Evolutionary conservation across 1,140 invertebrate species (phyloP).

Genomic region (Anthonomus grandis): DNA sequence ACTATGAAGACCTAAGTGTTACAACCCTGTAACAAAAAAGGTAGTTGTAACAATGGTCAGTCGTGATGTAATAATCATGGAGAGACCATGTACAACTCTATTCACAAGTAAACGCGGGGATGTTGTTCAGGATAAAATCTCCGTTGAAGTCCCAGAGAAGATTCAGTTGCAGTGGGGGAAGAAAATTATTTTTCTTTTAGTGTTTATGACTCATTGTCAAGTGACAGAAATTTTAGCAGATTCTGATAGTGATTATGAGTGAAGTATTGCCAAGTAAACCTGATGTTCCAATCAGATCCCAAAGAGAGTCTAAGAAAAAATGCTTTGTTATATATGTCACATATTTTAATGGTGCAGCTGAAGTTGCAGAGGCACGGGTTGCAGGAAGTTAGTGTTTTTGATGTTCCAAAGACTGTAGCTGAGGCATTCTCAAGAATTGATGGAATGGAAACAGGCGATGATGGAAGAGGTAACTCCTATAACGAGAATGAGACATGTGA

Average conservation of each 20-base stretch:
- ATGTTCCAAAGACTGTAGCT: conserved; percentile 21
- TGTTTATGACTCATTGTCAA: background rate
- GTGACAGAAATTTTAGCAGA: background rate
- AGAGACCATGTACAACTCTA: no score
- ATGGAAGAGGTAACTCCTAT: conserved; percentile 36
- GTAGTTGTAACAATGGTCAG: conserved; percentile 33
- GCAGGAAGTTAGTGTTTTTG: no score
- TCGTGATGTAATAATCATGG: conserved; percentile 41
- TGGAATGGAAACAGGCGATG: conserved; percentile 38
- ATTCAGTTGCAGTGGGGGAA: background rate
- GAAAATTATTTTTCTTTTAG: background rate
- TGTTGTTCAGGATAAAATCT: background rate
- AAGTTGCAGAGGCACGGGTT: background rate
- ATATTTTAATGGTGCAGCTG: conserved; percentile 18
- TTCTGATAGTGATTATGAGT: background rate
- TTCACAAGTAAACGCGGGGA: no score
- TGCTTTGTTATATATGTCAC: conserved; percentile 24
- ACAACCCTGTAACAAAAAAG: conserved; percentile 34
- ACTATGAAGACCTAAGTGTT: conserved; percentile 30
- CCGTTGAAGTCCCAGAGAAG: background rate
- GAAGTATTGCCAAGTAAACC: no score
- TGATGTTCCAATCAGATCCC: conserved; percentile 21
- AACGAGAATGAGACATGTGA: conserved; percentile 44
- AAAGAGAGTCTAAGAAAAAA: conserved; percentile 23
- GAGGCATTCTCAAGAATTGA: conserved; percentile 34